Evolutionary conservation across 2,797 vertebrate species (phyloP), one percentile per base, ranked within the genome.

Genomic region (Leuciscus waleckii): DNA sequence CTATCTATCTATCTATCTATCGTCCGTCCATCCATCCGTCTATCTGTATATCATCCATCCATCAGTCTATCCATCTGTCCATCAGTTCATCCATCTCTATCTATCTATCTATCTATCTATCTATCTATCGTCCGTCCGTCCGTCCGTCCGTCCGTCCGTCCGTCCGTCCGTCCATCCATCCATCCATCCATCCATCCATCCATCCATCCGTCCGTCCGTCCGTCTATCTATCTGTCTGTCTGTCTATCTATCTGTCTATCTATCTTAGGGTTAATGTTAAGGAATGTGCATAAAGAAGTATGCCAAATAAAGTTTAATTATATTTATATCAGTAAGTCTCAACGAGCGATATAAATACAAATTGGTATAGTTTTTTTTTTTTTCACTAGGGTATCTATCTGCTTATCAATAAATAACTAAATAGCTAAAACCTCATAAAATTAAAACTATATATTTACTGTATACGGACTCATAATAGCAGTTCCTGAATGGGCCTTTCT

Each of bases 51-150:
- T 63, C 23, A 14, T 14, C 26, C 0, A 65, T 32, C 29, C 1
- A 65, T 65, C 26, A 0, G 3, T 5, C 10, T 9, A 35, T 23
- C 35, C 1, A 23, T 39, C 35, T 1, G 3, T 41, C 11, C 1
- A 46, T 46, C 14, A 1, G 35, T 35, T 35, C 32, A 46, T 73
- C 21, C 0, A n/a, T 17, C 35, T 61, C 9, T 1, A 4, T 61
- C 6, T 0, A n/a, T 61, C 23, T 4, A n/a, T 65, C 14, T 7
- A 14, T 56, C 8, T 3, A 32, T 29, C 73, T 0, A 4, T 32
- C 63, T 0, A 3, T 35, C 16, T 0, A 29, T n/a, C 1, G 4
- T 43, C 13, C 0, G 35, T 65, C 13, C 0, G 7, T 29, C 0
- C 1, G 4, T 43, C 13, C 0, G 35, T 65, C 13, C 0, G 7